A percentile compares a stretch with the other conserved stretches of the same genome.
phyloP scores from a whole-genome alignment of 2,113 vertebrate species.

The Plectropomus leopardus region DNA sequence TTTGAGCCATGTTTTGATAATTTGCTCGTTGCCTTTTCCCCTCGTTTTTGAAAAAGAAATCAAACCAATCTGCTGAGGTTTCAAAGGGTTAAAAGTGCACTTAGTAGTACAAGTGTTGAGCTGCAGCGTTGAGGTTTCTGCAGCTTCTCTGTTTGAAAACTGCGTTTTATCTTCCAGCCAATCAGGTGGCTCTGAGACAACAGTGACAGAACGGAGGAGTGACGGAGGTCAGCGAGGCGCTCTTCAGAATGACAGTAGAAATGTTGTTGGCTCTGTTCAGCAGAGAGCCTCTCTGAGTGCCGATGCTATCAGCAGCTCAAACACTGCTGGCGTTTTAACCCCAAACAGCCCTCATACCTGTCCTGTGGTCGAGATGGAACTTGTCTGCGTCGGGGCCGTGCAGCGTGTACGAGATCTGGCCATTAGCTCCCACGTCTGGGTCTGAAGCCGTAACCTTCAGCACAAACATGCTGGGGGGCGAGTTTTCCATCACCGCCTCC shows the following conservation, averaged over 20 bases:
- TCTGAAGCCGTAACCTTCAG: constrained; percentile 92
- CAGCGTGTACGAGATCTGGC: constrained; percentile 91
- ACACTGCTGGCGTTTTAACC: constrained; percentile 21
- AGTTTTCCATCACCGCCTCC: constrained; percentile 91
- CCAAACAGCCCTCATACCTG: constrained; percentile 85
- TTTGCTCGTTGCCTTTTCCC: too few relatives aligned
- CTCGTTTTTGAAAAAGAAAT: too few relatives aligned
- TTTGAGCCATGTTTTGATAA: too few relatives aligned
- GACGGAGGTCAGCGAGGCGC: constrained; percentile 23
- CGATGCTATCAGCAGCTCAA: constrained; percentile 31
- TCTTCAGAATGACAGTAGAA: neutral
- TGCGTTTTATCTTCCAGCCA: neutral
- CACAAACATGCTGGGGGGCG: constrained; percentile 85
- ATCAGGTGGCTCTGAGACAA: neutral
- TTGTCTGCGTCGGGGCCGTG: constrained; percentile 91
- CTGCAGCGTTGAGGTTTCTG: neutral
- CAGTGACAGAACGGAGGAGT: neutral
- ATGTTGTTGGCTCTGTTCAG: neutral
- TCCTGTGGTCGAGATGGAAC: constrained; percentile 90
- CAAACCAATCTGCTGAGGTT: too few relatives aligned
- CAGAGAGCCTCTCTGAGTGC: neutral
- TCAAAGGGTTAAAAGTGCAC: too few relatives aligned
- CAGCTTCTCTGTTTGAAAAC: neutral
- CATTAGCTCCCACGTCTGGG: constrained; percentile 89
- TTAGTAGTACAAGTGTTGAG: neutral